Evolutionary conservation across 2,797 vertebrate genomes (phyloP), one percentile per base, ranked within the genome.

Genomic region (Thaleichthys pacificus): DNA sequence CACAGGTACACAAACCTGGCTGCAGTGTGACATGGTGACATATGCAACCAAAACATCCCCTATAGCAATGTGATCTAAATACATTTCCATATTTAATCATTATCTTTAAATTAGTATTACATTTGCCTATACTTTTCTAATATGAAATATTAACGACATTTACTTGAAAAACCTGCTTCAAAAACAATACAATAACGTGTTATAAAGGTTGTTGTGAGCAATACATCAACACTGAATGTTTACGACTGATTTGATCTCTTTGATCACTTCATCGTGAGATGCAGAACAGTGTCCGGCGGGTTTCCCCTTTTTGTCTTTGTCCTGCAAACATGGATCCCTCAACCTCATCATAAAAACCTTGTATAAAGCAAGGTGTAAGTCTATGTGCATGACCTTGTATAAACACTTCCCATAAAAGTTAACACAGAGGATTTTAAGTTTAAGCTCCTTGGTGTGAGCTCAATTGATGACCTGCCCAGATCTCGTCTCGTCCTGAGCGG

Each of bases 401-500:
- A 93, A 93, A 93, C 92, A 93, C 91, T 89, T 85, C 86, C 87
- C 84, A 83, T 94, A 91, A 93, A 92, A 90, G 88, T 91, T 88
- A 89, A 89, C 87, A 76, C 82, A 64, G 78, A 85, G 80, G 83
- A 90, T 85, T 90, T 88, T 82, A 88, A 88, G 82, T 77, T 19
- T 79, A 58, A 71, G 80, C 72, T 82, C 83, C 84, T 90, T 90
- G 85, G 89, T 83, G 86, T 86, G 85, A 84, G 74, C 78, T 80
- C 54, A 17, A 72, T 83, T 91, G 89, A 91, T 87, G 89, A 88
- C 82, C 88, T 89, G 78, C 75, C 68, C 91, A 92, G 91, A 92
- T 79, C 85, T 71, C 77, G 11, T 79, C 85, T 72, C 76, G 11
- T 42, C 24, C 49, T 66, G n/a, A 72, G 56, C n/a, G 51, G 35